A percentile compares a stretch with the other conserved stretches of the same genome.
phyloP scores from a whole-genome alignment of 2,113 vertebrate species.

The Scalopus aquaticus region DNA sequence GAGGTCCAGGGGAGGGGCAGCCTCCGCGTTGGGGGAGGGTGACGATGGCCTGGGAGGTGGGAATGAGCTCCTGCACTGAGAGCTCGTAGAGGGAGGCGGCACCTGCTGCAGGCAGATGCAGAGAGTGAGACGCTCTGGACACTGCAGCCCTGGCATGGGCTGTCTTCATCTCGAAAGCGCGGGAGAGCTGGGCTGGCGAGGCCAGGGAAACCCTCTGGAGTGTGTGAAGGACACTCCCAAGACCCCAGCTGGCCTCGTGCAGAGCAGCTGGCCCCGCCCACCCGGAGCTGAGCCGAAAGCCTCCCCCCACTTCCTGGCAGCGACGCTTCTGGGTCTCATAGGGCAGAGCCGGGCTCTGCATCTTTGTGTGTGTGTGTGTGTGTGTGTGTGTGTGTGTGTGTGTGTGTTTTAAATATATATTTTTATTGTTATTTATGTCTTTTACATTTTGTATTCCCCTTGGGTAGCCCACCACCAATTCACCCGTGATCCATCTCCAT shows the following conservation, averaged over 20 bases:
- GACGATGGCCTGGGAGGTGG: no score
- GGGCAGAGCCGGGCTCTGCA: neutral
- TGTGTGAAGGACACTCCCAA: neutral
- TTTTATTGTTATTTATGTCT: no score
- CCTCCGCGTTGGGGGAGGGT: rapidly evolving
- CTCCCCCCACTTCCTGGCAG: neutral
- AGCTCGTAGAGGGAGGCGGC: no score
- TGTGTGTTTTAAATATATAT: no score
- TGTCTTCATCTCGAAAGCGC: neutral
- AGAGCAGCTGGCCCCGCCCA: no score
- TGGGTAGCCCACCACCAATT: no score
- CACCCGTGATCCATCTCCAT: no score
- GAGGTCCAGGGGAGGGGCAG: no score
- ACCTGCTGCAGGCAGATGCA: neutral
- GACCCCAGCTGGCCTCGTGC: neutral
- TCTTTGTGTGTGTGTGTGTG: no score
- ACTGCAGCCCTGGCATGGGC: neutral
- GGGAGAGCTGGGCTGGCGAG: neutral
- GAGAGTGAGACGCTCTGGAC: no score
- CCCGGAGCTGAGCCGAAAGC: neutral
- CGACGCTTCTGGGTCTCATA: neutral
- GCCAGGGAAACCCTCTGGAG: neutral
- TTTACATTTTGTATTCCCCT: no score
- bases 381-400: no score
- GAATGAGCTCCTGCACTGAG: neutral